Evolutionary conservation across 2,888 invertebrate genomes (phyloP).

Genomic region (Cyclophora punctaria): DNA sequence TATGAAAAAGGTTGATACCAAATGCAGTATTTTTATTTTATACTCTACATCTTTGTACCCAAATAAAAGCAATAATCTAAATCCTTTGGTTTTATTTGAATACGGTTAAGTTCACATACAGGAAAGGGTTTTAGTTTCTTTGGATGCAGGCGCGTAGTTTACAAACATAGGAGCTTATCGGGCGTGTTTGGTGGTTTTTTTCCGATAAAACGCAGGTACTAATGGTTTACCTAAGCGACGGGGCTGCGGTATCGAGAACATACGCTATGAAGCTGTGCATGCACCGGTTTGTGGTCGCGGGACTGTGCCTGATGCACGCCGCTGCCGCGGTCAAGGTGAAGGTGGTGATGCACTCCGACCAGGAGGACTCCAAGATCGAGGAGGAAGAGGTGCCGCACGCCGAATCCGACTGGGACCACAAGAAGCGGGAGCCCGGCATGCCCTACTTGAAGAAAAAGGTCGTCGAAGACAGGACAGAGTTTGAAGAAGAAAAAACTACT

Average conservation of each 20-base stretch:
- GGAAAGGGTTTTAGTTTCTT: constrained; percentile 20
- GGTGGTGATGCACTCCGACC: constrained; percentile 58
- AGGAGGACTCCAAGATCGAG: constrained; percentile 52
- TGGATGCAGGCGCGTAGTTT: constrained; percentile 29
- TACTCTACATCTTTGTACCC: constrained; percentile 73
- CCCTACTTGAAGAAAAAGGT: constrained; percentile 45
- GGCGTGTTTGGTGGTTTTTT: background rate
- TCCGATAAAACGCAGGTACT: too few species aligned
- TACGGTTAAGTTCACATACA: constrained; percentile 1
- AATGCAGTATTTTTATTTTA: constrained; percentile 75
- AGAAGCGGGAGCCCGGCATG: constrained; percentile 33
- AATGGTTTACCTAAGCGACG: too few species aligned
- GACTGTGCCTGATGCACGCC: constrained; percentile 31
- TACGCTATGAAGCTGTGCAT: background rate
- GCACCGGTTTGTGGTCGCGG: constrained; percentile 14
- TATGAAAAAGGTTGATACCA: constrained; percentile 69
- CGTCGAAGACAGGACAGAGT: constrained; percentile 31
- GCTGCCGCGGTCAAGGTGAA: constrained; percentile 54
- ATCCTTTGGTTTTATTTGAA: constrained; percentile 28
- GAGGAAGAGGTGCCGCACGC: constrained; percentile 38
- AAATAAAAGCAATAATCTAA: constrained; percentile 68
- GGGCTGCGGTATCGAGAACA: too few species aligned
- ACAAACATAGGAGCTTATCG: constrained; percentile 52
- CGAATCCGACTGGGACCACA: constrained; percentile 34
- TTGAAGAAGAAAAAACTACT: constrained; percentile 40